A percentile compares a stretch with the other conserved stretches of the same genome.
These are phyloP conservation scores for Aphelenchoides avenae DNA, from an alignment of 1,140 invertebrate species.

Conservation along the genomic window DNA sequence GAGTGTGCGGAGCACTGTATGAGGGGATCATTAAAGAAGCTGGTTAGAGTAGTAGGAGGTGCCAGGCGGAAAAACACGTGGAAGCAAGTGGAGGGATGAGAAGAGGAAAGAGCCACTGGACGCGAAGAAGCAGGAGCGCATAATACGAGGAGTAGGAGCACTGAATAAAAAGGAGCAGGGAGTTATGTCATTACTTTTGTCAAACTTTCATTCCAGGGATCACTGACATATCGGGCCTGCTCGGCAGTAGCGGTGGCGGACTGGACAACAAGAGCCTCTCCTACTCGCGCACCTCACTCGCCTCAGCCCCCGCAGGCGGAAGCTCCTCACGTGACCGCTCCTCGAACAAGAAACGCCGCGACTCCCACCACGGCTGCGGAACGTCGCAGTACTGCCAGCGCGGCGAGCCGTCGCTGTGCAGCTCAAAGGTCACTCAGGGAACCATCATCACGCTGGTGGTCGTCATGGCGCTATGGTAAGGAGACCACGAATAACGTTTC, in stretches of 20 bases:
- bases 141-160: too few relatives aligned
- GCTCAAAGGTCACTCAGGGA: constrained; percentile 39
- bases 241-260: constrained; percentile 15
- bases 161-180: too few relatives aligned
- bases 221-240: constrained; percentile 23
- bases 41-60: too few relatives aligned
- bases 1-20: too few relatives aligned
- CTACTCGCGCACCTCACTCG: constrained; percentile 28
- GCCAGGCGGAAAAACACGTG: too few relatives aligned
- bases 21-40: too few relatives aligned
- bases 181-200: too few relatives aligned
- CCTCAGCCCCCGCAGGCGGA: constrained; percentile 16
- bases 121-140: too few relatives aligned
- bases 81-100: too few relatives aligned
- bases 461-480: constrained; percentile 43
- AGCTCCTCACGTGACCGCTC: too few relatives aligned
- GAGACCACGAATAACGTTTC: too few relatives aligned
- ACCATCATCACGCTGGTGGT: constrained; percentile 41
- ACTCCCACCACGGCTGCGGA: not conserved
- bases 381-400: not conserved
- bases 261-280: constrained; percentile 17
- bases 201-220: constrained; percentile 13
- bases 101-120: too few relatives aligned
- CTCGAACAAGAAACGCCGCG: not conserved
- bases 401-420: constrained; percentile 21